Evolutionary conservation across 2,113 vertebrate genomes (phyloP).

Genomic region (Rostratula benghalensis): DNA sequence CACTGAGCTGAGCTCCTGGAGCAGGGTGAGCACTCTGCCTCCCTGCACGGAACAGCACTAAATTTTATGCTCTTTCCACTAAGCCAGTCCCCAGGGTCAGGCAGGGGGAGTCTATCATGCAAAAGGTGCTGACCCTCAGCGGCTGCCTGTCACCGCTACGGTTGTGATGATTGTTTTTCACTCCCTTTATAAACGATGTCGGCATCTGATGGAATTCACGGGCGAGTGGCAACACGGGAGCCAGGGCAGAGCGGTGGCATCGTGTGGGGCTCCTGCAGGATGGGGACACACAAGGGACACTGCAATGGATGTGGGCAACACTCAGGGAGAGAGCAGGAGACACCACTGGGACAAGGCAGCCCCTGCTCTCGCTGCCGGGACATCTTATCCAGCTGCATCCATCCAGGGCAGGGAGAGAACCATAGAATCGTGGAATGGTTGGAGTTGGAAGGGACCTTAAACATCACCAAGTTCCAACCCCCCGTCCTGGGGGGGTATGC

Average conservation of each 20-base stretch:
- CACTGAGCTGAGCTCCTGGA: fast-evolving
- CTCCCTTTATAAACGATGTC: neutral
- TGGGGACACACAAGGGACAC: fast-evolving
- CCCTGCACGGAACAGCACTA: fast-evolving
- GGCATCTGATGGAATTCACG: neutral
- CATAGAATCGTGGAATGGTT: too few relatives aligned
- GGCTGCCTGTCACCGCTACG: fast-evolving
- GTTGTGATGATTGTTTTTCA: neutral
- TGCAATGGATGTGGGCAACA: fast-evolving
- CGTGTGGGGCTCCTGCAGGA: fast-evolving
- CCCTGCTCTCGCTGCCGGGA: fast-evolving
- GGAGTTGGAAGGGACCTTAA: too few relatives aligned
- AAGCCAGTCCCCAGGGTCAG: neutral
- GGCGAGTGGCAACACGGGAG: fast-evolving
- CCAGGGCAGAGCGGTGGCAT: neutral
- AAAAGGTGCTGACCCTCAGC: neutral
- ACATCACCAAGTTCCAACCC: too few relatives aligned
- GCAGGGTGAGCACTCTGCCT: neutral
- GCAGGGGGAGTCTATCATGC: neutral
- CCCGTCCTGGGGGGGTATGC: too few relatives aligned
- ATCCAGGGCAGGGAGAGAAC: neutral
- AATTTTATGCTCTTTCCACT: neutral
- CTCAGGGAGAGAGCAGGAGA: neutral
- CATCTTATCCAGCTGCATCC: neutral
- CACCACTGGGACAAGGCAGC: fast-evolving